Base-by-base conservation (phyloP, 2,113 vertebrate species). In the Columba janthina region DNA sequence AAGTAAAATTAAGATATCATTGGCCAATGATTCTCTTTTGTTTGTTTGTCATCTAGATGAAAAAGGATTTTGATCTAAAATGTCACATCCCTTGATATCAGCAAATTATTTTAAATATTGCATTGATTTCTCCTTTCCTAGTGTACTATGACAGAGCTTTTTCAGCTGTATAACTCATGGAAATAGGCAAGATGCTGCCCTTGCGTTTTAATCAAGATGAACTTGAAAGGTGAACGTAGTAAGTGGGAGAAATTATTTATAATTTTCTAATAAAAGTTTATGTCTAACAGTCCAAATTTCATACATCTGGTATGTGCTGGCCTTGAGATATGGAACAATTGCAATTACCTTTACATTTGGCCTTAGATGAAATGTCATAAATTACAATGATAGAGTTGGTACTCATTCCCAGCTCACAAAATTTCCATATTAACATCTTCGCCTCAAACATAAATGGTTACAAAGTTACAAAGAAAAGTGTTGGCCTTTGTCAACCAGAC, bases 261-360 rank as follows among this genome's bases (percentile, higher is more conserved):
- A 98, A 98, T 98, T 98, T 98, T 95, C 97, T 97, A 97, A 98
- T 98, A 98, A 98, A 98, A 98, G 97, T 98, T 98, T 98, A 98
- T 98, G 97, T 98, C 97, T 97, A 96, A 98, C 96, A 95, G 93
- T 98, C 97, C 97, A 97, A 90, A 98, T 98, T 98, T 98, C 98
- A 97, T 95, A 97, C 97, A 97, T 98, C 97, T 98, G 97, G 96
- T 97, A 16, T 97, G 95, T 92, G 97, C 97, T 91, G 96, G 97
- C 97, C 94, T 98, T 98, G 98, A 98, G 97, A 98, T 98, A 97
- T 60, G 95, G 98, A 98, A 98, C 98, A 97, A 97, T 97, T 96
- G 98, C 94, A 97, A 97, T 97, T 98, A 97, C 97, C 97, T 98
- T 98, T 98, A 98, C 96, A 96, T 97, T 98, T 97, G 97, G 97